These are phyloP conservation scores for Blennius ocellaris DNA, from an alignment of 2,113 vertebrate species.

Conservation along the genomic window DNA sequence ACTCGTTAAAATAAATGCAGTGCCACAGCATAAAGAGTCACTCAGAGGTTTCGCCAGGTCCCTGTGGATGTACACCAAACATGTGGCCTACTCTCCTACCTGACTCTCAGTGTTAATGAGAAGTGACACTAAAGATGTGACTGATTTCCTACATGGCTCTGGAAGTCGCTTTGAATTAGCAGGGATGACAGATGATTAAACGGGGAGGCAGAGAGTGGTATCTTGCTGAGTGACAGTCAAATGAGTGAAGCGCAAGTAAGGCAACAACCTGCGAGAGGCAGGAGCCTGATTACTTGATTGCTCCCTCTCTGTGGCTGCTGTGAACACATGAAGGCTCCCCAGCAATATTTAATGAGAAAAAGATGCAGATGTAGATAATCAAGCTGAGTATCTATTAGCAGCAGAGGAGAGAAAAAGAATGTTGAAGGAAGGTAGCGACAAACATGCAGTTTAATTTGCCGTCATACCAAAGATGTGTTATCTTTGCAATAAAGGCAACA, in stretches of 20 bases:
- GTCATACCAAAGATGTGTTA: conserved; percentile 41
- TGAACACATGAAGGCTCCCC: conserved; percentile 57
- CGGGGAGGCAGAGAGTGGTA: conserved; percentile 52
- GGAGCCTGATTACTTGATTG: conserved; percentile 69
- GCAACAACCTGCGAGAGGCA: conserved; percentile 62
- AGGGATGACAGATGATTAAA: conserved; percentile 72
- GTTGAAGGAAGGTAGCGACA: conserved; percentile 31
- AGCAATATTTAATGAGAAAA: conserved; percentile 74
- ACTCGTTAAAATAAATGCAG: background rate
- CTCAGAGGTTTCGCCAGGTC: conserved; percentile 20
- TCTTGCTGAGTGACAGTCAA: conserved; percentile 74
- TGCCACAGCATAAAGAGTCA: conserved; percentile 11
- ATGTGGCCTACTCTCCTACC: conserved; percentile 50
- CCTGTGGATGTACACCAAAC: conserved; percentile 44
- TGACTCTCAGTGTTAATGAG: conserved; percentile 68
- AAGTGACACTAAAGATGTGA: conserved; percentile 79
- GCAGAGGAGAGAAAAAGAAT: conserved; percentile 4
- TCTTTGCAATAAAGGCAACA: conserved; percentile 43
- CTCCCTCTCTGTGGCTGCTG: conserved; percentile 37
- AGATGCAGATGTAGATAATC: conserved; percentile 68
- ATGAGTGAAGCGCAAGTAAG: conserved; percentile 55
- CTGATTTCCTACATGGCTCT: conserved; percentile 72
- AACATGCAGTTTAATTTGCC: conserved; percentile 54
- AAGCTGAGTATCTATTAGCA: conserved; percentile 66
- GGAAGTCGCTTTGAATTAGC: conserved; percentile 77